These are phyloP conservation scores for Drosophila pectinifera DNA, from an alignment of 1,140 invertebrate species.

Conservation along the genomic window DNA sequence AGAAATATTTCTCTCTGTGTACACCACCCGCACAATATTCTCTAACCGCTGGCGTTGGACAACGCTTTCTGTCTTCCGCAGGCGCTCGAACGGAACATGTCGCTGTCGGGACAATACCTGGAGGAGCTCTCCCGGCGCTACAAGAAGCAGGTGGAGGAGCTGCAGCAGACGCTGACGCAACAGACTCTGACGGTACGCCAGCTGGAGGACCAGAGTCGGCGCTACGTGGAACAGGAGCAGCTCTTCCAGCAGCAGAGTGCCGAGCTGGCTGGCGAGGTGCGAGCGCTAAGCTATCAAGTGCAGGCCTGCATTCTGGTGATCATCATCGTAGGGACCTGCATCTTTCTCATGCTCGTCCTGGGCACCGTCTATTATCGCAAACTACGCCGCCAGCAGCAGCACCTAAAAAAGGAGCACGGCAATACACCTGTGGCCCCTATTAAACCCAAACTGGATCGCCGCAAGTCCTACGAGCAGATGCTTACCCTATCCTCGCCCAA, in stretches of 20 bases:
- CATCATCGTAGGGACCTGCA: conserved; percentile 74
- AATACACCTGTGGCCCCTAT: not conserved
- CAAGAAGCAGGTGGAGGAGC: conserved; percentile 98
- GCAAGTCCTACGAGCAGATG: conserved; percentile 88
- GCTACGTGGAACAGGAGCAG: conserved; percentile 89
- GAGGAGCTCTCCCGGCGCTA: conserved; percentile 97
- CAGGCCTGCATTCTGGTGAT: conserved; percentile 77
- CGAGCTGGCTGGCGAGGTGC: conserved; percentile 87
- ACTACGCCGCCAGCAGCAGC: conserved; percentile 57
- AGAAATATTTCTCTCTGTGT: conserved; percentile 3
- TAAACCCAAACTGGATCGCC: conserved; percentile 81
- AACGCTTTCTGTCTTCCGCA: conserved; percentile 84
- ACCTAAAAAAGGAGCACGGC: conserved; percentile 39
- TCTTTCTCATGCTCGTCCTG: conserved; percentile 71
- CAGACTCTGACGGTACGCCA: conserved; percentile 92
- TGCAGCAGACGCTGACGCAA: conserved; percentile 94
- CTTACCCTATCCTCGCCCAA: conserved; percentile 86
- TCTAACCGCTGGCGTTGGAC: conserved; percentile 24
- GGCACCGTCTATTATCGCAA: conserved; percentile 76
- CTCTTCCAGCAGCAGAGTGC: conserved; percentile 88
- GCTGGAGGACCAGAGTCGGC: conserved; percentile 90
- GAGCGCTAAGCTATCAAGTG: conserved; percentile 85
- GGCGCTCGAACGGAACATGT: conserved; percentile 97
- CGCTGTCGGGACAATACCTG: conserved; percentile 96
- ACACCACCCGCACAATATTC: conserved; percentile 18